Percentiles rank a stretch among this genome's conserved stretches.
Evolutionary conservation across 2,888 invertebrate species (phyloP).

Genomic region (Cerastis leucographa): DNA sequence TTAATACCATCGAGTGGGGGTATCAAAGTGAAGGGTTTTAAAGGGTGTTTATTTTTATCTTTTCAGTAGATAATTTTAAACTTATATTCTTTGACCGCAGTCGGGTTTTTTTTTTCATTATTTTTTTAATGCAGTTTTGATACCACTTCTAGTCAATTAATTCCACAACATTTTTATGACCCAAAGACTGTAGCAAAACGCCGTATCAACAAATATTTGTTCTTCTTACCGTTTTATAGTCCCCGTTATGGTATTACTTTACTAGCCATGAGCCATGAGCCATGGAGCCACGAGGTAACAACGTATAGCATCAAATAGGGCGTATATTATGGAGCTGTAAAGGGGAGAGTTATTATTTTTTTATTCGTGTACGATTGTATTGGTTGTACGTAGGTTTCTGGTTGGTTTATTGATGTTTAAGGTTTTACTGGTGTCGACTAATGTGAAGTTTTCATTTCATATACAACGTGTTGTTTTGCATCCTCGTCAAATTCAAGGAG

Average conservation of each 20-base stretch:
- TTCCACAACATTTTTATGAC: slow-evolving; percentile 63
- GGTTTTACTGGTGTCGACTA: slow-evolving; percentile 2
- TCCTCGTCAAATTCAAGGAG: too few species aligned
- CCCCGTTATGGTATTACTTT: slow-evolving; percentile 74
- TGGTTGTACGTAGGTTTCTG: slow-evolving; percentile 27
- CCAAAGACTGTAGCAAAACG: slow-evolving; percentile 66
- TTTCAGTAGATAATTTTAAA: too few species aligned
- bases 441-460: background rate
- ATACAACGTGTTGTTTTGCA: too few species aligned
- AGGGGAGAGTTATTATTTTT: slow-evolving; percentile 68
- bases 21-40: too few species aligned
- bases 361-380: slow-evolving; percentile 50
- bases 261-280: slow-evolving; percentile 66
- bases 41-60: too few species aligned
- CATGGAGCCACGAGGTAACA: slow-evolving; percentile 60
- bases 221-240: slow-evolving; percentile 71
- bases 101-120: too few species aligned
- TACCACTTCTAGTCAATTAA: slow-evolving; percentile 21
- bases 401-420: slow-evolving; percentile 26
- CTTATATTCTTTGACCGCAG: too few species aligned
- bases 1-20: too few species aligned
- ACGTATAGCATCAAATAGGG: slow-evolving; percentile 48
- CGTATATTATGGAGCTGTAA: slow-evolving; percentile 66
- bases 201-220: slow-evolving; percentile 77
- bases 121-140: background rate